Evolutionary conservation across 2,113 vertebrate genomes (phyloP).

Genomic region (Perca flavescens): DNA sequence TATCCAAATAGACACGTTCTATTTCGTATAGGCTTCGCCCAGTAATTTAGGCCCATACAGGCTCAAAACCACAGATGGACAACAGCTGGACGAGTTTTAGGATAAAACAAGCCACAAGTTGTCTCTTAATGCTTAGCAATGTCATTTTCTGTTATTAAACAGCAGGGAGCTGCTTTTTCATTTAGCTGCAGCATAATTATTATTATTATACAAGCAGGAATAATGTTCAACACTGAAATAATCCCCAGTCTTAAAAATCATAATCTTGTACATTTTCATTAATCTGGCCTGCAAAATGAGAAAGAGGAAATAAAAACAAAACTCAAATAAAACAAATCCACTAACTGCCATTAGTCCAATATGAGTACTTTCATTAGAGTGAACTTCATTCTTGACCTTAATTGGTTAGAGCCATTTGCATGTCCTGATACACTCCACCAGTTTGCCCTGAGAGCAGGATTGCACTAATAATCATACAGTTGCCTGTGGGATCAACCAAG

Average conservation of each 20-base stretch:
- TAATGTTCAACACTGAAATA: conserved; percentile 14
- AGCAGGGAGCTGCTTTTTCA: conserved; percentile 57
- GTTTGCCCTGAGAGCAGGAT: conserved; percentile 27
- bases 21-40: neutral
- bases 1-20: conserved; percentile 38
- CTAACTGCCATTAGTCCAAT: neutral
- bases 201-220: neutral
- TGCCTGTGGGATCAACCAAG: conserved; percentile 43
- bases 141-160: conserved; percentile 26
- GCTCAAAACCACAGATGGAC: conserved; percentile 55
- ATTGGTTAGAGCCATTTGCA: conserved; percentile 37
- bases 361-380: conserved; percentile 20
- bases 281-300: neutral
- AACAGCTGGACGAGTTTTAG: conserved; percentile 58
- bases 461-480: conserved; percentile 48
- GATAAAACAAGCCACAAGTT: conserved; percentile 45
- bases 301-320: conserved; percentile 17
- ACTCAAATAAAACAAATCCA: conserved; percentile 8
- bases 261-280: conserved; percentile 29
- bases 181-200: conserved; percentile 13
- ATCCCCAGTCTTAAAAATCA: conserved; percentile 7
- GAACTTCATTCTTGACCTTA: conserved; percentile 16
- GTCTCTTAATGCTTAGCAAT: conserved; percentile 33
- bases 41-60: conserved; percentile 1
- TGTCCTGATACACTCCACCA: conserved; percentile 18